Evolutionary conservation across 2,888 invertebrate genomes (phyloP).

Genomic region (Bellardia bayeri): DNA sequence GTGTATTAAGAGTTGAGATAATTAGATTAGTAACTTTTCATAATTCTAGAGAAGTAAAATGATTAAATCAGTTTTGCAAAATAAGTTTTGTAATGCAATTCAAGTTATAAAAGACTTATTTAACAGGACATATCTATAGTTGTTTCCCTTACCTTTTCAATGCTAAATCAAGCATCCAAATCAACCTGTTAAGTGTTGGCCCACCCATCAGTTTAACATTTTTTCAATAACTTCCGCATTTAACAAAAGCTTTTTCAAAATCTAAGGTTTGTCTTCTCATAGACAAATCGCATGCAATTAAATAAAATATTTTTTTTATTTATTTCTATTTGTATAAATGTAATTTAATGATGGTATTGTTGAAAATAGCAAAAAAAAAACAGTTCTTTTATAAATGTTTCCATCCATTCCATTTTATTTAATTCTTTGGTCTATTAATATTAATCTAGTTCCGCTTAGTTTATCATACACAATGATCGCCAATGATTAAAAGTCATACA

Average conservation of each 20-base stretch:
- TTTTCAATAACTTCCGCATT: conserved; percentile 62
- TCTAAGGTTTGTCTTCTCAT: conserved; percentile 57
- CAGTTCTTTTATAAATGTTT: conserved; percentile 32
- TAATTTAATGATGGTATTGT: conserved; percentile 30
- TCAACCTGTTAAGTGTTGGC: conserved; percentile 40
- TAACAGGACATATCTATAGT: too few species aligned
- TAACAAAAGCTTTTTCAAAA: conserved; percentile 33
- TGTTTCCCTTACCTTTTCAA: too few species aligned
- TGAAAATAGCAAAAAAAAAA: conserved; percentile 2
- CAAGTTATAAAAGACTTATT: neutral
- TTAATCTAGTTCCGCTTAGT: conserved; percentile 68
- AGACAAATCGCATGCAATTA: conserved; percentile 32
- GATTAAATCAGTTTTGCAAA: neutral
- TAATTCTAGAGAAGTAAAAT: neutral
- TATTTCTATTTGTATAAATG: conserved; percentile 1
- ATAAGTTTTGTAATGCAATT: too few species aligned
- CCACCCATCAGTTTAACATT: conserved; percentile 59
- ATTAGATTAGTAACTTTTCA: neutral
- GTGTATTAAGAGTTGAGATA: neutral
- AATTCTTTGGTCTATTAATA: conserved; percentile 54
- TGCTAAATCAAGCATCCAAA: too few species aligned
- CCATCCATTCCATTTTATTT: conserved; percentile 33
- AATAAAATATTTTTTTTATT: conserved; percentile 41
- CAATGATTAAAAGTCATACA: conserved; percentile 42
- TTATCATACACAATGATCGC: conserved; percentile 50